Evolutionary conservation across 2,113 vertebrate species (phyloP), one percentile per base, ranked within the genome.

Genomic region (Athene cunicularia): DNA sequence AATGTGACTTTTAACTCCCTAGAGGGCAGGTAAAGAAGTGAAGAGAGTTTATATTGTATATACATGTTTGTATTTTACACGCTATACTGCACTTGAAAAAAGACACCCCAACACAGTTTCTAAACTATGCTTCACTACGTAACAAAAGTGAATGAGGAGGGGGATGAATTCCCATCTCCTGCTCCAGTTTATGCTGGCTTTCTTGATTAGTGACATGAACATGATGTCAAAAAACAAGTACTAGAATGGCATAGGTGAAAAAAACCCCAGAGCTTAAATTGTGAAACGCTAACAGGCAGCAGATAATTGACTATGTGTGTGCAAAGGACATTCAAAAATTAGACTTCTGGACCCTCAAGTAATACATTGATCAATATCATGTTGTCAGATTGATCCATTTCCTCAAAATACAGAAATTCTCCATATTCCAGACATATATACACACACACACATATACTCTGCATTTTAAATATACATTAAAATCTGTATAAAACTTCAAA

Each of bases 21-120:
- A 3, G 2, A 6, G 6, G 13, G 6, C 4, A 24, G 6, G 1
- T 27, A 66, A 39, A 49, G 13, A 11, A 20, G 6, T 8, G n/a
- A 45, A 39, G 14, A 52, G 15, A 80, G 26, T 47, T 62, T 19
- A 23, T 12, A 41, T 3, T 53, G n/a, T 33, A 81, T 7, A 12
- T 18, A 14, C 0, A 2, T 7, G 8, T 41, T 75, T 82, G 17
- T 33, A 50, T 58, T 88, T 63, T 24, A 75, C 23, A 58, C 41
- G 71, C 10, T 23, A 47, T 16, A 37, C 2, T 53, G 60, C 12
- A 37, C 66, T 68, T 67, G 41, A 50, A 53, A 62, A 43, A 39
- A 71, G 9, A 93, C 33, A 43, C 4, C 8, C 7, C 7, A 39
- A 49, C 32, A 52, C 0, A 7, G 32, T 33, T 75, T 52, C 32